Conservation (phyloP, 2,797 vertebrate species). For the Nannoperca obscura region DNA sequence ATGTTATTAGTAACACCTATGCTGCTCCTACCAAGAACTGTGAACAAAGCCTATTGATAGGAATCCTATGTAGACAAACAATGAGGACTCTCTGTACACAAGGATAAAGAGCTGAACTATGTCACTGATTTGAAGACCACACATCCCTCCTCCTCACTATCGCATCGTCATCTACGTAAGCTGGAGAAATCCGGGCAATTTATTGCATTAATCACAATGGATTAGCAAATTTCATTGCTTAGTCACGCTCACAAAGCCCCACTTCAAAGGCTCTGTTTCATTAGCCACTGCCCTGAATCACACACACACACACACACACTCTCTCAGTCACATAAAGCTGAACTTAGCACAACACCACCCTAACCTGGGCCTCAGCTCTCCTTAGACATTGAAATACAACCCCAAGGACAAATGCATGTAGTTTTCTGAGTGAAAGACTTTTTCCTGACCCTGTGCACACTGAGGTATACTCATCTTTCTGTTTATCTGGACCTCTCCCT, state of each 20-base stretch:
- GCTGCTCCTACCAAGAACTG: background rate
- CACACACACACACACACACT: constrained; percentile 4
- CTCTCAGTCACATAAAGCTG: constrained; percentile 49
- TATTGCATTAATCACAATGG: constrained; percentile 88
- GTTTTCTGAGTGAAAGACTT: constrained; percentile 51
- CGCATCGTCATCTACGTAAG: constrained; percentile 58
- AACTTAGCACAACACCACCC: constrained; percentile 62
- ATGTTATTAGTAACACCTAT: background rate
- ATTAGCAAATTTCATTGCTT: constrained; percentile 86
- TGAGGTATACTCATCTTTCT: constrained; percentile 23
- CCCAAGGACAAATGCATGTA: constrained; percentile 71
- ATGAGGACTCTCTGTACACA: background rate
- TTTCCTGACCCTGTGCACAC: constrained; percentile 33
- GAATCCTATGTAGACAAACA: background rate
- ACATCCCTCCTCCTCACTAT: constrained; percentile 34
- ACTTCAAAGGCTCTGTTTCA: constrained; percentile 80
- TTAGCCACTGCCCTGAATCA: constrained; percentile 68
- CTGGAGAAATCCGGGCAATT: constrained; percentile 81
- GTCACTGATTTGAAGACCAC: constrained; percentile 45
- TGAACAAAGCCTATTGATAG: background rate
- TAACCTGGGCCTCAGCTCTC: constrained; percentile 72
- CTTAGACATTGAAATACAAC: constrained; percentile 72
- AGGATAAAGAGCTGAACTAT: constrained; percentile 10
- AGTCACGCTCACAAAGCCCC: constrained; percentile 83
- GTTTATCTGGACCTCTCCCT: constrained; percentile 25